Conservation (phyloP, 2,797 vertebrate species). For the Heliangelus exortis region DNA sequence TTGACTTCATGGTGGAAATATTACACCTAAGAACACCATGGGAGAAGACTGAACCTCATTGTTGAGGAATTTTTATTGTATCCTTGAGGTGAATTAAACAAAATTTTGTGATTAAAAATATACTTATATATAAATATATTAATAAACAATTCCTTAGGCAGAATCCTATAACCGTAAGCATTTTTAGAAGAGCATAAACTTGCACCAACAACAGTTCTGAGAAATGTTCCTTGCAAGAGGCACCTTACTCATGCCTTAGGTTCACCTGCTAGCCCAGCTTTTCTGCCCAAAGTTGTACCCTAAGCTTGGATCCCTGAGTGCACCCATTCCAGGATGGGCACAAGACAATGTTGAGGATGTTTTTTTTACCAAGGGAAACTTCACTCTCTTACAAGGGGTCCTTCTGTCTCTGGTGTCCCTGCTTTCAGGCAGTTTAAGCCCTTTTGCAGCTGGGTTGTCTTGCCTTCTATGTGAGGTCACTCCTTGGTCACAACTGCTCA, state of each 20-base stretch:
- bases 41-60: neutral
- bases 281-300: rapidly evolving
- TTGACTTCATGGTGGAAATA: neutral
- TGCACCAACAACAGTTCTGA: neutral
- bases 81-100: neutral
- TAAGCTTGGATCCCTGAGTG: neutral
- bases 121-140: no score
- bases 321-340: neutral
- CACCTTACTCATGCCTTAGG: neutral
- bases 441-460: neutral
- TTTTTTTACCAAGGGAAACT: neutral
- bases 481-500: neutral
- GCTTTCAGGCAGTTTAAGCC: neutral
- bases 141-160: neutral
- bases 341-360: neutral
- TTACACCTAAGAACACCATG: neutral
- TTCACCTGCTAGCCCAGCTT: neutral
- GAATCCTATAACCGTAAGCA: neutral
- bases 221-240: rapidly evolving
- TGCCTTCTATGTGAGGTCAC: neutral
- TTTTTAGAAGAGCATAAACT: neutral
- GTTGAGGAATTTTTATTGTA: neutral
- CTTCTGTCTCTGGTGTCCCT: neutral
- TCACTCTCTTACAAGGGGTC: neutral
- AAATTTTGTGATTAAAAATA: neutral